Evolutionary conservation across 2,888 invertebrate species (phyloP).

Genomic region (Melinaea menophilus): DNA sequence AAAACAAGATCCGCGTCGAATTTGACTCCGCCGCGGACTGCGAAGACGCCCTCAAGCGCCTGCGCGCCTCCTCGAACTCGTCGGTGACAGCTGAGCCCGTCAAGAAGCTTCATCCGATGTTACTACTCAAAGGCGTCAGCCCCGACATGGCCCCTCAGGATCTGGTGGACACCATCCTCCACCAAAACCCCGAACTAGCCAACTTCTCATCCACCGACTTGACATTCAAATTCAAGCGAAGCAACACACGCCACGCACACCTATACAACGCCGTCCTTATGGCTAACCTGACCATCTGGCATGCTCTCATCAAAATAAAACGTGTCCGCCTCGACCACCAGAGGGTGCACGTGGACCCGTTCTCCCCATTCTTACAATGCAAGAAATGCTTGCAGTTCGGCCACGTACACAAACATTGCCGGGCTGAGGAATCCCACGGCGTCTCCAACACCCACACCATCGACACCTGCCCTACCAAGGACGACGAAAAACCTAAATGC

Average conservation of each 20-base stretch:
- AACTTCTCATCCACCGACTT: background rate
- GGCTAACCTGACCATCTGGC: background rate
- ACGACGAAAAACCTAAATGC: slow-evolving; percentile 11
- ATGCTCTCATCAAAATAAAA: background rate
- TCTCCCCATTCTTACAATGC: no score
- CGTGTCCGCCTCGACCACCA: slow-evolving; percentile 13
- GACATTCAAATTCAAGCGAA: background rate
- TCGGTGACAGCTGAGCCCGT: slow-evolving; percentile 10
- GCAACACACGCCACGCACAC: slow-evolving; percentile 4
- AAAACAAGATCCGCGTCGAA: no score
- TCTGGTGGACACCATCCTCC: background rate
- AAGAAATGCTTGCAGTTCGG: no score
- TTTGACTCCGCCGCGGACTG: background rate
- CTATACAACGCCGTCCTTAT: slow-evolving; percentile 8
- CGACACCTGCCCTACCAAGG: slow-evolving; percentile 3
- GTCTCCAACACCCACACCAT: no score
- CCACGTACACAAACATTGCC: no score
- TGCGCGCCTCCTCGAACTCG: background rate
- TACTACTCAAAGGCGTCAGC: slow-evolving; percentile 4
- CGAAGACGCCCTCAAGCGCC: slow-evolving; percentile 2
- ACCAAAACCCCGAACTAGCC: slow-evolving; percentile 7
- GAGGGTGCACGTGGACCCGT: no score
- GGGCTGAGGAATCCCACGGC: no score
- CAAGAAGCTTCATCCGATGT: slow-evolving; percentile 2
- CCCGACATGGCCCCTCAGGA: background rate